Evolutionary conservation across 2,797 vertebrate genomes (phyloP).

Genomic region (Astyanax mexicanus): DNA sequence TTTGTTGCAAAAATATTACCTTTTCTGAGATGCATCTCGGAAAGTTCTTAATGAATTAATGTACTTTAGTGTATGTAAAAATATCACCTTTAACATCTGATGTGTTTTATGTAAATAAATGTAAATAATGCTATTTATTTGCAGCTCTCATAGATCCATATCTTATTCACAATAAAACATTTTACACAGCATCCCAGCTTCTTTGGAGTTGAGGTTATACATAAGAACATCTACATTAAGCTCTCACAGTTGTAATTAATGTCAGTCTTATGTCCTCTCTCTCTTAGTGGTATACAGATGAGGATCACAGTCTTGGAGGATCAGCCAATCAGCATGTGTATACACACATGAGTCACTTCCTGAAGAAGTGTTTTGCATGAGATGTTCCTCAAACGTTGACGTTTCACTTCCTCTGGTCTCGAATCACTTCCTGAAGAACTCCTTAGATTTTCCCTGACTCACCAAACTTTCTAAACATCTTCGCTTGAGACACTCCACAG

Average conservation of each 20-base stretch:
- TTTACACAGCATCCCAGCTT: too few relatives aligned
- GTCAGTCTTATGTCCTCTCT: background rate
- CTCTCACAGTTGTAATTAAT: background rate
- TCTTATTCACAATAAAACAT: too few relatives aligned
- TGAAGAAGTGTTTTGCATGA: slow-evolving; percentile 87
- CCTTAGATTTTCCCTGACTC: slow-evolving; percentile 58
- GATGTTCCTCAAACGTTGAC: background rate
- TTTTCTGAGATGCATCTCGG: too few relatives aligned
- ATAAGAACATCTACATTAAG: background rate
- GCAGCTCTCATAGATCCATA: too few relatives aligned
- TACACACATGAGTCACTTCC: slow-evolving; percentile 92
- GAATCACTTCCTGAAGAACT: slow-evolving; percentile 88
- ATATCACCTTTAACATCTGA: too few relatives aligned
- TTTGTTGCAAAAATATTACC: too few relatives aligned
- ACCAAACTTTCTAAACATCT: background rate
- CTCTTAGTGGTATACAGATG: slow-evolving; percentile 94
- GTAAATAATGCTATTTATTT: too few relatives aligned
- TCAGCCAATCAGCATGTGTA: slow-evolving; percentile 89
- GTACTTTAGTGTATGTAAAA: too few relatives aligned
- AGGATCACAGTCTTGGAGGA: slow-evolving; percentile 87
- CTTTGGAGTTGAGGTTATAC: too few relatives aligned
- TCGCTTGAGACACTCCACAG: background rate
- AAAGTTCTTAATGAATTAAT: too few relatives aligned
- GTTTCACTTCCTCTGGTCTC: slow-evolving; percentile 81
- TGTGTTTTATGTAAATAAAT: too few relatives aligned